These are phyloP conservation scores for Oplegnathus fasciatus DNA, from an alignment of 2,113 vertebrate genomes.

Conservation along the genomic window DNA sequence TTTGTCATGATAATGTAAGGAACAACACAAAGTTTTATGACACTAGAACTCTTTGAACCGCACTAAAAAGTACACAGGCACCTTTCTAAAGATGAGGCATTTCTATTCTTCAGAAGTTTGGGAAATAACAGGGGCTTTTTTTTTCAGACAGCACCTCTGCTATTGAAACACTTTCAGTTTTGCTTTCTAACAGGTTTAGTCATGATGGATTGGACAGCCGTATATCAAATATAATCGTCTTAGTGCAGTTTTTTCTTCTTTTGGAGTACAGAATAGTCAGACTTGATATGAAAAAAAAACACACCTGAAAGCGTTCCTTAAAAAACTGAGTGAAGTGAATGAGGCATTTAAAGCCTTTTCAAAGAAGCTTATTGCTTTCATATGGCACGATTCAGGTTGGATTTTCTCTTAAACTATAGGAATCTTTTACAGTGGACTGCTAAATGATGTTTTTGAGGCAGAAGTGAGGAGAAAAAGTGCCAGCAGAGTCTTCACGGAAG, in stretches of 20 bases:
- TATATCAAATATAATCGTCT: conserved; percentile 58
- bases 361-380: conserved; percentile 53
- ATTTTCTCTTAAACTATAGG: conserved; percentile 36
- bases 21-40: conserved; percentile 18
- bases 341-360: conserved; percentile 27
- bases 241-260: conserved; percentile 28
- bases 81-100: neutral
- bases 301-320: conserved; percentile 37
- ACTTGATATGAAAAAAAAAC: conserved; percentile 28
- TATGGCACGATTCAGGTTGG: conserved; percentile 25
- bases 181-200: conserved; percentile 46
- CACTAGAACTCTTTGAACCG: conserved; percentile 19
- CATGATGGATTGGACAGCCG: conserved; percentile 54
- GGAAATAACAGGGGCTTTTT: neutral
- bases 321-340: conserved; percentile 15
- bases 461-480: neutral
- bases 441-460: conserved; percentile 31
- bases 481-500: neutral
- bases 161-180: conserved; percentile 20
- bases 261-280: conserved; percentile 10
- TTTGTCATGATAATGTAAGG: conserved; percentile 19
- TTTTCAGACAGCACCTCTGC: conserved; percentile 7
- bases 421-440: neutral
- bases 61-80: conserved; percentile 6
- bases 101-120: conserved; percentile 12